Base-by-base conservation (phyloP, 2,797 vertebrate species). In the Pseudochaenichthys georgianus region DNA sequence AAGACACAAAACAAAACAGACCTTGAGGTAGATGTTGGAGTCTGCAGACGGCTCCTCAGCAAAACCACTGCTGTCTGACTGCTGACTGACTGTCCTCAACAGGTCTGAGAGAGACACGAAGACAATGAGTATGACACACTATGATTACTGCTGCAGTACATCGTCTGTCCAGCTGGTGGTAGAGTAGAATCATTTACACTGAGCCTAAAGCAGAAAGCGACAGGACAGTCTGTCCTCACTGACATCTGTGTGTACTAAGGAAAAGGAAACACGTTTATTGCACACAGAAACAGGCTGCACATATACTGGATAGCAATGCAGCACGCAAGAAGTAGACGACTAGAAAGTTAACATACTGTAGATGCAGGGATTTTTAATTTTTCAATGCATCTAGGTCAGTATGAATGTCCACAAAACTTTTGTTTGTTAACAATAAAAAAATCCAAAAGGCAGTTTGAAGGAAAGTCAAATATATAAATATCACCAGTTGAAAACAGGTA, bases 21-120 rank as follows among this genome's bases (percentile, higher is more conserved):
- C 90, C 96, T 97, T 98, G 54, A 97, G 93, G 77, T 94, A 94
- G 91, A 68, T 96, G 82, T 92, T 92, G 0, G 94, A 92, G 55
- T 99, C 97, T 1, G 95, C 89, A 0, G 96, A 96, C 2, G 96
- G 95, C 72, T 99, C 98, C 86, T 99, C 98, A 54, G 96, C 98
- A 55, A 99, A 99, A 15, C 98, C 98, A 15, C 98, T 99, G 93
- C 98, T 99, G 92, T 99, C 98, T 1, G 98, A 99, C 86, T 99
- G 97, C 84, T 98, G 97, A 88, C 98, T 99, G 0, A 92, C 92
- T 1, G 96, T 97, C 81, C 98, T 95, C 52, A 96, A 85, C 3
- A 98, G 92, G 79, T 98, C 98, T 99, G 55, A 77, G 46, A 84
- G 75, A 84, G 75, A 70, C 51, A 79, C 1, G 77, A 10, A 75